Percentiles rank a stretch among this genome's conserved stretches.
phyloP scores from a whole-genome alignment of 2,113 vertebrate genomes.

The Urocynchramus pylzowi region DNA sequence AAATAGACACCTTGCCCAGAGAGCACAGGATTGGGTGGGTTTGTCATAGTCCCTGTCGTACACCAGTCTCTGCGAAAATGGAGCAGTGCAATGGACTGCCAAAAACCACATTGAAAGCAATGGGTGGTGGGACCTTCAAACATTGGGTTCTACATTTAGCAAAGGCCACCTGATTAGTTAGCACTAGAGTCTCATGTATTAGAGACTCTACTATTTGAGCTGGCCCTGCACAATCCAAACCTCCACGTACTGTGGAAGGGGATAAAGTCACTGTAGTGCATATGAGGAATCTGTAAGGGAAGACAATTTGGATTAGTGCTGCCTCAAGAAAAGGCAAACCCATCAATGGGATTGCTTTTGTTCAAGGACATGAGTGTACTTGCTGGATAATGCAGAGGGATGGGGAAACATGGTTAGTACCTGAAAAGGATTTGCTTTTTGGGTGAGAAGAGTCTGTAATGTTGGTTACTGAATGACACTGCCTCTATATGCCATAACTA shows the following conservation, averaged over 20 bases:
- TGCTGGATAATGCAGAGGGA: neutral
- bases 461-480: neutral
- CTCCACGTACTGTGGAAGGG: neutral
- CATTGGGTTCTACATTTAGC: neutral
- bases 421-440: neutral
- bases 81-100: neutral
- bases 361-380: neutral
- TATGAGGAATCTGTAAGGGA: neutral
- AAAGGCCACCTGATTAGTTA: neutral
- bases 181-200: neutral
- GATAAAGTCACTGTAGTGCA: neutral
- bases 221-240: neutral
- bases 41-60: neutral
- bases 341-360: neutral
- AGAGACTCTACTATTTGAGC: neutral
- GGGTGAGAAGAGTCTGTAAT: neutral
- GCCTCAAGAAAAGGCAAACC: neutral
- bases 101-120: neutral
- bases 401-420: neutral
- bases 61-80: neutral
- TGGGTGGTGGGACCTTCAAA: neutral
- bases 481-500: neutral
- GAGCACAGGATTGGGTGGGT: fast-evolving
- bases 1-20: neutral
- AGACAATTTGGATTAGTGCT: neutral